Evolutionary conservation across 2,113 vertebrate genomes (phyloP), one percentile per base, ranked within the genome.

Genomic region (Dasypus novemcinctus): DNA sequence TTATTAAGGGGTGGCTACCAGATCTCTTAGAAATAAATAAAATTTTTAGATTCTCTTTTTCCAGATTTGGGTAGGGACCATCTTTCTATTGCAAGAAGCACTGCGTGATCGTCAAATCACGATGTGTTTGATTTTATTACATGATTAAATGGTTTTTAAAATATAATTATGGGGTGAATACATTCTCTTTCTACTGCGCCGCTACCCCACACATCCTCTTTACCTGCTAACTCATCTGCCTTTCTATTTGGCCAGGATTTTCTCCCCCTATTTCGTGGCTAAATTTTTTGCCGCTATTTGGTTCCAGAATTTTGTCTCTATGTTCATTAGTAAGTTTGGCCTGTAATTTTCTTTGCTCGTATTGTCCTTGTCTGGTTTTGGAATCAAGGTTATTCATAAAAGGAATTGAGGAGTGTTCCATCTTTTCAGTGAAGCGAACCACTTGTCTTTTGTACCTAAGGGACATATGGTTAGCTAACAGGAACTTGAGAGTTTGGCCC

Each of bases 401-500:
- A 25, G 18, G 31, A 80, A 27, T 36, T 61, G 33, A 36, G 0
- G 5, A 52, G 12, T 64, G 36, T 14, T 54, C 59, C 18, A 33
- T n/a, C 63, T 63, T 84, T 63, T 69, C 68, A 83, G 95, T 83
- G 74, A 87, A 87, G 21, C 72, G 79, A 89, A 68, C 88, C 63
- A 68, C 79, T 74, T 86, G 41, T 31, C 54, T 93, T 96, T 95
- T 95, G 89, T 81, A 79, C 52, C 14, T 76, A 68, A 90, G 75
- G 27, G 23, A 71, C 10, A 25, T 68, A 79, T 46, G 61, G 49
- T 76, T 93, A 82, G 87, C 27, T 95, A 94, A 93, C 2, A 29
- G 93, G 86, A 94, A 92, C 72, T 91, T 97, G 94, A 96, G 91
- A 74, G 38, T 94, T 93, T 33, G 75, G 86, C n/a, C 13, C 23